Conservation (phyloP, 2,888 invertebrate genomes). For the Hofmannophila pseudospretella region DNA sequence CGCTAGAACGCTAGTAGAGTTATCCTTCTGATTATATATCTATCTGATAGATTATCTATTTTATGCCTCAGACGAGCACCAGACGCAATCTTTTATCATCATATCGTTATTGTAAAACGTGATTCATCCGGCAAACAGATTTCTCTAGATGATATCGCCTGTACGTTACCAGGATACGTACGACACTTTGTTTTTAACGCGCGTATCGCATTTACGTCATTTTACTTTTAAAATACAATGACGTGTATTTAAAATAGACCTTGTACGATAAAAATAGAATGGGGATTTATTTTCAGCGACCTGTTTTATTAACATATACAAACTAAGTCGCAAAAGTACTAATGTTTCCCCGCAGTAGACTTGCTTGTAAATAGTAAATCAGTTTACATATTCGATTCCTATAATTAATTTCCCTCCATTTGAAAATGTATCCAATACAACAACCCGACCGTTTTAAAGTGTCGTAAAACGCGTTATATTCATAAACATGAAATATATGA, state of each 20-base stretch:
- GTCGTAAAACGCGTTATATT: no score
- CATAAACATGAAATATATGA: no score
- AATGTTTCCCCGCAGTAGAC: no score
- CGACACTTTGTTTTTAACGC: not conserved
- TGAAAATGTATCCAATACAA: no score
- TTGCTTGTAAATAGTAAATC: no score
- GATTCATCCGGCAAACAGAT: constrained; percentile 34
- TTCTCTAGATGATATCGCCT: constrained; percentile 21
- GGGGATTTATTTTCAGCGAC: not conserved
- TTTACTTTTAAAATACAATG: not conserved
- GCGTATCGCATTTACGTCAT: not conserved
- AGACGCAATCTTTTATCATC: constrained; percentile 41
- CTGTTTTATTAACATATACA: not conserved
- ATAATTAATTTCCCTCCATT: no score
- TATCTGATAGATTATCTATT: no score
- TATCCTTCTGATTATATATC: no score
- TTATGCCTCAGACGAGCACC: constrained; percentile 17
- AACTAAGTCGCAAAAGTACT: not conserved
- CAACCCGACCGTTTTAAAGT: no score
- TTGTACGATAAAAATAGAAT: not conserved
- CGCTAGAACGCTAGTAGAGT: no score
- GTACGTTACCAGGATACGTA: not conserved
- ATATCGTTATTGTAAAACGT: constrained; percentile 23
- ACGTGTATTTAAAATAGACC: not conserved
- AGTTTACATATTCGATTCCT: no score